Percentiles rank a stretch among this genome's conserved stretches.
Conservation (phyloP, 2,113 vertebrate species). For the Hydrolagus affinis region DNA sequence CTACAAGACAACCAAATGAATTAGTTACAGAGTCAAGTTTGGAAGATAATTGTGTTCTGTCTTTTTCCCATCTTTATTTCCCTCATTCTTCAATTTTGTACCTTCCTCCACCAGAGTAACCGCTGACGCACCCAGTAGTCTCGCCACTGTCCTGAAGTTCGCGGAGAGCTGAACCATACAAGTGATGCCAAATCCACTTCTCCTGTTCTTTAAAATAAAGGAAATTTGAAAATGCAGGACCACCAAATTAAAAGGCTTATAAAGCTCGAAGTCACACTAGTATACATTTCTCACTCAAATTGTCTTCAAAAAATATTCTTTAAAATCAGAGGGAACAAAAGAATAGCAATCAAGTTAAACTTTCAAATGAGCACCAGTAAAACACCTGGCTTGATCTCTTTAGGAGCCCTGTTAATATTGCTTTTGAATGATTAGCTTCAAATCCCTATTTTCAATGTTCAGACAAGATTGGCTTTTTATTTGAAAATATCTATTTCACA, state of each 20-base stretch:
- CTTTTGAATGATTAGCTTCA: too few relatives aligned
- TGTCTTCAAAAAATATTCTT: too few relatives aligned
- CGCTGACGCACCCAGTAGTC: slow-evolving; percentile 88
- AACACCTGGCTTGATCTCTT: too few relatives aligned
- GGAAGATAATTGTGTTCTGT: neutral
- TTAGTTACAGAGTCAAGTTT: neutral
- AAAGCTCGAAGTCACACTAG: too few relatives aligned
- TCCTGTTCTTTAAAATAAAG: slow-evolving; percentile 56
- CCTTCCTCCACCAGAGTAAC: slow-evolving; percentile 93
- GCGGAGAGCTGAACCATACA: slow-evolving; percentile 83
- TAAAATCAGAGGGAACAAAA: too few relatives aligned
- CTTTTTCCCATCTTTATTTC: neutral
- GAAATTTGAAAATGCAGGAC: neutral
- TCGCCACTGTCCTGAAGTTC: slow-evolving; percentile 85
- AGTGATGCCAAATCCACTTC: slow-evolving; percentile 72
- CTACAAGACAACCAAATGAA: slow-evolving; percentile 47
- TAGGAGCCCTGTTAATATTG: too few relatives aligned
- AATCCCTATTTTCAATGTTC: too few relatives aligned
- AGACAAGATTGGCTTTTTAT: too few relatives aligned
- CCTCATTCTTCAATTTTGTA: slow-evolving; percentile 40
- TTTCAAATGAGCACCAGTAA: too few relatives aligned
- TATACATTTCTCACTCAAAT: too few relatives aligned
- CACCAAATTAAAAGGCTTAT: neutral
- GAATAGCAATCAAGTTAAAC: too few relatives aligned
- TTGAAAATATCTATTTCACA: too few relatives aligned